These are phyloP conservation scores for Ophonus ardosiacus DNA, from an alignment of 2,888 invertebrate genomes.

Conservation along the genomic window DNA sequence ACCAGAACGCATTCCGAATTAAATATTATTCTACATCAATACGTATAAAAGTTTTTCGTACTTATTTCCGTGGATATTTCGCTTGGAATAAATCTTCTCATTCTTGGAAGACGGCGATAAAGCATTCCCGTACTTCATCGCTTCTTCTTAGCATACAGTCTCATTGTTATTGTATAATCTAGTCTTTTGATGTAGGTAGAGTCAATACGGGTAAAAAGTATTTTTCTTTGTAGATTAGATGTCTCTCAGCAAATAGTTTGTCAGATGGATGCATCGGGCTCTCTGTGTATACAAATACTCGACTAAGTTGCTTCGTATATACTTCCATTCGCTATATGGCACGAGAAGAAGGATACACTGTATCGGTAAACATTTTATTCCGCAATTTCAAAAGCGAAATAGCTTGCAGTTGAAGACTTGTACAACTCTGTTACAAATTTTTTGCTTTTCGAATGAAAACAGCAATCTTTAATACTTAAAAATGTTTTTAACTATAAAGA, in stretches of 20 bases:
- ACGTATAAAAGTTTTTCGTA: background rate
- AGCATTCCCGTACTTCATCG: background rate
- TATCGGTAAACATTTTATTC: background rate
- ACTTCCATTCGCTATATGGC: background rate
- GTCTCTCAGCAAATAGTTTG: constrained; percentile 56
- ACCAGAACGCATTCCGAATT: background rate
- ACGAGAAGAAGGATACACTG: background rate
- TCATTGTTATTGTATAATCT: constrained; percentile 63
- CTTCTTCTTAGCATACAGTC: constrained; percentile 23
- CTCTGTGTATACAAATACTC: constrained; percentile 19
- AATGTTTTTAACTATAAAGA: no score
- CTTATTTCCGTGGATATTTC: background rate
- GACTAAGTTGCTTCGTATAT: constrained; percentile 5
- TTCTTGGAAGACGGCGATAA: constrained; percentile 16
- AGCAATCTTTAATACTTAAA: no score
- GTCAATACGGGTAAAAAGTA: constrained; percentile 60
- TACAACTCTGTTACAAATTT: no score
- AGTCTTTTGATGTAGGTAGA: constrained; percentile 58
- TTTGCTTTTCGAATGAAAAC: no score
- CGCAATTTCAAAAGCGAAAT: background rate
- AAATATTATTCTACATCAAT: background rate
- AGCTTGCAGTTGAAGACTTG: background rate
- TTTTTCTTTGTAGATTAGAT: constrained; percentile 63
- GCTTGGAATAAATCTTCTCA: background rate
- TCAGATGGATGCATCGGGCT: constrained; percentile 45